phyloP scores from a whole-genome alignment of 2,113 vertebrate genomes.

The Gobiocypris rarus region DNA sequence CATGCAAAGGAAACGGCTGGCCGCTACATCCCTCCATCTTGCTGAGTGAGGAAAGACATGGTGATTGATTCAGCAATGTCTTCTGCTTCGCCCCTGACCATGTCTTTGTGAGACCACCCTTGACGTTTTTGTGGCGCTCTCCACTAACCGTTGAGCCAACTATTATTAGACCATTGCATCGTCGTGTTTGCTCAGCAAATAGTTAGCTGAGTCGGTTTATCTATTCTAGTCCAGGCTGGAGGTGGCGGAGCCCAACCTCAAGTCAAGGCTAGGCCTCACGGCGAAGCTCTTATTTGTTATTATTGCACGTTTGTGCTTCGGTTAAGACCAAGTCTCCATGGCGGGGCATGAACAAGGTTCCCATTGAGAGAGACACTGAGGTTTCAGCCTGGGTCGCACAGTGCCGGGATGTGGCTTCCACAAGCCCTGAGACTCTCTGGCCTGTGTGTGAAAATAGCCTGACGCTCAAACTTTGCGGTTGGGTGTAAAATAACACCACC shows the following conservation, averaged over 20 bases:
- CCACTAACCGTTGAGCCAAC: conserved; percentile 60
- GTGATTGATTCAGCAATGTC: conserved; percentile 5
- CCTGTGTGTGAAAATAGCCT: conserved; percentile 78
- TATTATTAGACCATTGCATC: conserved; percentile 63
- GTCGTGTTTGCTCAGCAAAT: conserved; percentile 45
- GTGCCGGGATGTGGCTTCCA: conserved; percentile 75
- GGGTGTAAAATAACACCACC: conserved; percentile 36
- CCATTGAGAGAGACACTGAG: conserved; percentile 70
- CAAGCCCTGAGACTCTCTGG: conserved; percentile 65
- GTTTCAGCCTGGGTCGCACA: conserved; percentile 67
- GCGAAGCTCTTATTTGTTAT: conserved; percentile 61
- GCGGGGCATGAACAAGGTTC: conserved; percentile 67
- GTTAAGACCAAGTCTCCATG: conserved; percentile 69
- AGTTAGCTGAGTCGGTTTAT: conserved; percentile 48
- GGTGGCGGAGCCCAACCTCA: conserved; percentile 42
- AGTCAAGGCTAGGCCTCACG: conserved; percentile 37
- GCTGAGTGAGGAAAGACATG: conserved; percentile 51
- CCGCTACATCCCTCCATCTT: background rate
- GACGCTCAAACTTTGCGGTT: conserved; percentile 69
- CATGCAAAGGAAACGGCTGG: background rate
- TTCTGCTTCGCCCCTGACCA: conserved; percentile 58
- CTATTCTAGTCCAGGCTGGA: conserved; percentile 53
- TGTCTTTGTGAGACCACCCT: conserved; percentile 65
- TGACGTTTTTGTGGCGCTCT: conserved; percentile 50
- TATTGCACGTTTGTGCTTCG: conserved; percentile 66